Conservation (phyloP, 92 coral and sea anemone species). For the Umimayanthus kanabou region DNA sequence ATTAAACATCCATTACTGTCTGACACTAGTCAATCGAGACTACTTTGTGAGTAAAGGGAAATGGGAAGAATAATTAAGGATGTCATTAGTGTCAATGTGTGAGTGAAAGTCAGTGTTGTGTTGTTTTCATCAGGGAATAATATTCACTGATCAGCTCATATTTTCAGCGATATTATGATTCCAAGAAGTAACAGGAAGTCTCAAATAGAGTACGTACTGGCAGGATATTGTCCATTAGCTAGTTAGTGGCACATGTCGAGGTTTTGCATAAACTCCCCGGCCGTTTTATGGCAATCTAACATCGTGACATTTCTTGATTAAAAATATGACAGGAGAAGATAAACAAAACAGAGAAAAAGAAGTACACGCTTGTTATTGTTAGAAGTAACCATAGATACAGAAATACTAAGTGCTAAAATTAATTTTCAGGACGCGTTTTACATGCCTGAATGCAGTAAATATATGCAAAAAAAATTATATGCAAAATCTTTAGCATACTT, state of each 20-base stretch:
- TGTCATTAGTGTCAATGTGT: background rate
- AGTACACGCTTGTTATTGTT: background rate
- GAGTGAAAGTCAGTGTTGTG: background rate
- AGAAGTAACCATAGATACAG: too few species aligned
- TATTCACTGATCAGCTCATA: background rate
- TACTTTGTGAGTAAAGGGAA: background rate
- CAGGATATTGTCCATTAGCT: background rate
- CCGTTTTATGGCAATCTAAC: background rate
- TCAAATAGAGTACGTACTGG: background rate
- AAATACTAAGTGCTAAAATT: too few species aligned
- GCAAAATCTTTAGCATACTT: background rate
- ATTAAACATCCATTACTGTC: slow-evolving; percentile 12
- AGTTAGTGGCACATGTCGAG: background rate
- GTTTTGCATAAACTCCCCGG: background rate
- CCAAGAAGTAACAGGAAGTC: background rate
- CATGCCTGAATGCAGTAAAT: background rate
- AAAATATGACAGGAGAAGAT: background rate
- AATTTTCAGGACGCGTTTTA: background rate
- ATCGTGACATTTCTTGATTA: too few species aligned
- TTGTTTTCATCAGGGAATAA: background rate
- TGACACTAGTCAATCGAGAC: background rate
- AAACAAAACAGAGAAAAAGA: background rate
- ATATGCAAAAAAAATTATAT: background rate
- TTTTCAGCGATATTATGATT: background rate
- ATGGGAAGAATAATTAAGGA: background rate